A percentile compares a stretch with the other conserved stretches of the same genome.
phyloP scores from a whole-genome alignment of 2,888 invertebrate species.

The Orchesellides sinensis region DNA sequence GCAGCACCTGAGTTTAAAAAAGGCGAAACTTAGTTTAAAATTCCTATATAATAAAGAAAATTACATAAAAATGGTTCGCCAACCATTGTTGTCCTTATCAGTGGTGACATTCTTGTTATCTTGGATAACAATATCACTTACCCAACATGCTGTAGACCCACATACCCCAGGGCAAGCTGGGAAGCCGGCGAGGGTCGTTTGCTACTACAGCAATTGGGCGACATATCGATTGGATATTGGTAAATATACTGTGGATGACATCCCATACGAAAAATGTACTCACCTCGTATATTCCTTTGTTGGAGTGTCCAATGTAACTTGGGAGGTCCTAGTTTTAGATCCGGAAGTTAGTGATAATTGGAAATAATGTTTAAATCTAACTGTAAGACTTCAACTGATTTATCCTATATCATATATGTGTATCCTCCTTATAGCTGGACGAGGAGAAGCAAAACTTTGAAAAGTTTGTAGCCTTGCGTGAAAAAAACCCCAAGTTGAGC shows the following conservation, averaged over 20 bases:
- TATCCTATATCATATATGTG: too few relatives aligned
- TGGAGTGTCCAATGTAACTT: constrained; percentile 87
- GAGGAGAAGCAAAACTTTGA: constrained; percentile 75
- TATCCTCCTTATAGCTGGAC: constrained; percentile 72
- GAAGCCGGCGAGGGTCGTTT: constrained; percentile 75
- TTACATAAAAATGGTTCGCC: not conserved
- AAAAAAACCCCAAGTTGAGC: constrained; percentile 75
- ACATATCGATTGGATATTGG: constrained; percentile 90
- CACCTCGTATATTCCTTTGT: constrained; percentile 93
- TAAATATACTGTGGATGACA: constrained; percentile 88
- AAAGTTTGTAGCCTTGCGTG: constrained; percentile 75
- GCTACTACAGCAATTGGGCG: constrained; percentile 90
- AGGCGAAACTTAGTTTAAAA: too few relatives aligned
- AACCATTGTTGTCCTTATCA: not conserved
- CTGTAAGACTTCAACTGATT: too few relatives aligned
- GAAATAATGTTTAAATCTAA: not conserved
- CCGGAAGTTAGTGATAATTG: constrained; percentile 81
- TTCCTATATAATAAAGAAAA: not conserved
- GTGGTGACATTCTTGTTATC: not conserved
- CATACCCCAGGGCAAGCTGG: constrained; percentile 69
- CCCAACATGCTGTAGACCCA: constrained; percentile 51
- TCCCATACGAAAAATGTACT: constrained; percentile 89
- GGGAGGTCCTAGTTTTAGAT: constrained; percentile 88
- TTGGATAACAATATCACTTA: not conserved
- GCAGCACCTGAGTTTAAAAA: too few relatives aligned